A percentile compares a stretch with the other conserved stretches of the same genome.
Evolutionary conservation across 1,140 invertebrate genomes (phyloP).

Genomic region (Dendrolimus punctatus): DNA sequence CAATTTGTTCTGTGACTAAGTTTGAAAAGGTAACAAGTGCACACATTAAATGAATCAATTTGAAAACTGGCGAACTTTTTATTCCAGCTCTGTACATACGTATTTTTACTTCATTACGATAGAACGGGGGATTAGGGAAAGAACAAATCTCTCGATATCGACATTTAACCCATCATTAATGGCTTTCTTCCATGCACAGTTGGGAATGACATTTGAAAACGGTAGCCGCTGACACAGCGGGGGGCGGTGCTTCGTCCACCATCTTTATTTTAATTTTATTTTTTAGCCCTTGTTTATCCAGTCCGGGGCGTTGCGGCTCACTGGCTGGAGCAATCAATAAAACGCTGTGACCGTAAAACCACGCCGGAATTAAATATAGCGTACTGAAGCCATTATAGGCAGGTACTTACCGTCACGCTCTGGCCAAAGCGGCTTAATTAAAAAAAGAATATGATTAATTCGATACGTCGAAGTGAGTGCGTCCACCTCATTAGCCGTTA

Average conservation of each 20-base stretch:
- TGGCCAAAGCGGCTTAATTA: conserved; percentile 19
- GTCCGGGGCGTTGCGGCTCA: conserved; percentile 44
- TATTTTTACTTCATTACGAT: too few relatives aligned
- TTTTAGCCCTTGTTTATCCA: conserved; percentile 62
- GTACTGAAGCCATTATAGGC: conserved; percentile 27
- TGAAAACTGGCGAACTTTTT: too few relatives aligned
- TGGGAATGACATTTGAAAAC: conserved; percentile 62
- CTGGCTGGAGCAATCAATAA: conserved; percentile 61
- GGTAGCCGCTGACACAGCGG: conserved; percentile 54
- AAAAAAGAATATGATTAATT: conserved; percentile 7
- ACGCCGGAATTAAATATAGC: conserved; percentile 54
- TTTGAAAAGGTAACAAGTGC: too few relatives aligned
- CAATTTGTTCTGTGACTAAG: too few relatives aligned
- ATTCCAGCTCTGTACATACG: too few relatives aligned
- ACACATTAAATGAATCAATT: too few relatives aligned
- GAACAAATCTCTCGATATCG: conserved; percentile 30
- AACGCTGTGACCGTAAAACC: conserved; percentile 50
- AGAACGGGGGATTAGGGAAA: neutral
- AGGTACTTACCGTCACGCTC: conserved; percentile 30
- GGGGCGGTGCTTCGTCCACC: conserved; percentile 52
- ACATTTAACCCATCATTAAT: conserved; percentile 5
- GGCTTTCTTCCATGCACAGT: conserved; percentile 13
- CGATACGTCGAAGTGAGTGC: conserved; percentile 1
- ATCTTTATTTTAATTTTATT: conserved; percentile 62
- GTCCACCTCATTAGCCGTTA: conserved; percentile 1